phyloP scores from a whole-genome alignment of 2,797 vertebrate genomes.

The Karalla daura region DNA sequence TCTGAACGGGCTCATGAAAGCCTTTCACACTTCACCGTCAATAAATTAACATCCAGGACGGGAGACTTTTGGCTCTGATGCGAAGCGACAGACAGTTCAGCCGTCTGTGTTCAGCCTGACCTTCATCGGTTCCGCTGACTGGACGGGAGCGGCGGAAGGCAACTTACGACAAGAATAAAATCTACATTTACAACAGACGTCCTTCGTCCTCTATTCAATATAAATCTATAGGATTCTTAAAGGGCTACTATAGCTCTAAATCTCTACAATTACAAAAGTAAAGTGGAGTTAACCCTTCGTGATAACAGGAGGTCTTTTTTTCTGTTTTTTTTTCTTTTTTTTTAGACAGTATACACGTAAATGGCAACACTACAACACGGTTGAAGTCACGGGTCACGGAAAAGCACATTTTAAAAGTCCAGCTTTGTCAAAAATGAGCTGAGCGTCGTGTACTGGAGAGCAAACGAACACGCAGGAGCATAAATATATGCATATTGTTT shows the following conservation, averaged over 20 bases:
- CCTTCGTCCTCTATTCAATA: slow-evolving; percentile 60
- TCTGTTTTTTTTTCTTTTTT: no score
- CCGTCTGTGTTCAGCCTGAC: slow-evolving; percentile 52
- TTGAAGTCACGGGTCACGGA: no score
- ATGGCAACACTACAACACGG: slow-evolving; percentile 38
- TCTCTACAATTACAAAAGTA: slow-evolving; percentile 74
- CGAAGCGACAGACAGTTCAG: slow-evolving; percentile 13
- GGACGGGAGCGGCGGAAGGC: slow-evolving; percentile 28
- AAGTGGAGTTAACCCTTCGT: slow-evolving; percentile 63
- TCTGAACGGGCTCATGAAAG: slow-evolving; percentile 36
- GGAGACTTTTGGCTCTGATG: slow-evolving; percentile 27
- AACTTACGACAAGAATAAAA: slow-evolving; percentile 40
- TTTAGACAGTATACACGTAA: slow-evolving; percentile 31
- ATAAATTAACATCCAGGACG: slow-evolving; percentile 74
- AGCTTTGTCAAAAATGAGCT: slow-evolving; percentile 48
- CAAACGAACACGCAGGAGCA: slow-evolving; percentile 11
- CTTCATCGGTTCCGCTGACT: slow-evolving; percentile 25
- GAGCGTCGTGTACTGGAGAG: background rate
- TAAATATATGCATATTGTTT: slow-evolving; percentile 5
- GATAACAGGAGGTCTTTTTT: slow-evolving; percentile 69
- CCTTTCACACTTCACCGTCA: slow-evolving; percentile 60
- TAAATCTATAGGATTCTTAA: slow-evolving; percentile 66
- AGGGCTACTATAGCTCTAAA: slow-evolving; percentile 58
- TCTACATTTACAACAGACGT: slow-evolving; percentile 48
- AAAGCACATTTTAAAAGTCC: slow-evolving; percentile 55